Conservation (phyloP, 23 tunicate genomes). For the Corella eumyota region DNA sequence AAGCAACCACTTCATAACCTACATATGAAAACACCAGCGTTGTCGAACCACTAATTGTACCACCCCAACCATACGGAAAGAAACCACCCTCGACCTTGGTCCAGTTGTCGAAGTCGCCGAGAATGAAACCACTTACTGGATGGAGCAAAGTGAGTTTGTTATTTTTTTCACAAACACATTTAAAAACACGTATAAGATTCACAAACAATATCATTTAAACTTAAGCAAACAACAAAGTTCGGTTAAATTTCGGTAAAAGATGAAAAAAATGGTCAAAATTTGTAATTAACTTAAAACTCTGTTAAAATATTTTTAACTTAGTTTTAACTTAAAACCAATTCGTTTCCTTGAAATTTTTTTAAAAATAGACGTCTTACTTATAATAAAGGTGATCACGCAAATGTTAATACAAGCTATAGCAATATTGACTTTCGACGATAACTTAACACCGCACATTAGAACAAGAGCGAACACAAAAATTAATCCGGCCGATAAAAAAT, state of each 20-base stretch:
- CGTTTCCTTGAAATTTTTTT: too few relatives aligned
- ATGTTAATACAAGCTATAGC: slow-evolving; percentile 46
- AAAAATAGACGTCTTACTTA: slow-evolving; percentile 28
- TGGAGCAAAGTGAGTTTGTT: too few relatives aligned
- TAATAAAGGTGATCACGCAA: slow-evolving; percentile 38
- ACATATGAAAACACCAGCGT: slow-evolving; percentile 47
- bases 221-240: too few relatives aligned
- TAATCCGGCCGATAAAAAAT: slow-evolving; percentile 40
- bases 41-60: slow-evolving; percentile 56
- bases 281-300: too few relatives aligned
- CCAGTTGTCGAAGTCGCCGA: slow-evolving; percentile 66
- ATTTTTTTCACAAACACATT: too few relatives aligned
- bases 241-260: too few relatives aligned
- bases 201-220: too few relatives aligned
- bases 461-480: slow-evolving; percentile 23
- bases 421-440: slow-evolving; percentile 61
- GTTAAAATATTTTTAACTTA: too few relatives aligned
- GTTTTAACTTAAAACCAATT: too few relatives aligned
- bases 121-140: slow-evolving; percentile 52
- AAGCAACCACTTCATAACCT: slow-evolving; percentile 73
- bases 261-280: too few relatives aligned
- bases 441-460: slow-evolving; percentile 48
- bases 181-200: too few relatives aligned
- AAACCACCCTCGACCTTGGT: slow-evolving; percentile 46
- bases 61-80: slow-evolving; percentile 66